A percentile compares a stretch with the other conserved stretches of the same genome.
These are phyloP conservation scores for Dinomys branickii DNA, from an alignment of 2,113 vertebrate species.

Conservation along the genomic window DNA sequence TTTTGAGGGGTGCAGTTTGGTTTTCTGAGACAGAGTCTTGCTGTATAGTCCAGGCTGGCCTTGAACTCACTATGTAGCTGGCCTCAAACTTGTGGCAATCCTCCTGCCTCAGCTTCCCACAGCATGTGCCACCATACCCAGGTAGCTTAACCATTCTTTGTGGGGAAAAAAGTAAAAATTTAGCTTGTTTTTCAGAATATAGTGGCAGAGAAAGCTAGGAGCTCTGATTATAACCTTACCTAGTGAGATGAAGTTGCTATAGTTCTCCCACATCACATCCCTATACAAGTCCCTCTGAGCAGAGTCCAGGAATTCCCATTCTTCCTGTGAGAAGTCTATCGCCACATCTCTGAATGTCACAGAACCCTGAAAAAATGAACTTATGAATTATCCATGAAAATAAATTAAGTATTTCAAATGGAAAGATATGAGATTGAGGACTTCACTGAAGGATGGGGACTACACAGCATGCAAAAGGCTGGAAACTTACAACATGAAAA, in stretches of 20 bases:
- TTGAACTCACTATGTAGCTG: background rate
- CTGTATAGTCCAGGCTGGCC: background rate
- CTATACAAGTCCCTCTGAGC: slow-evolving; percentile 75
- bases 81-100: background rate
- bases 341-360: slow-evolving; percentile 79
- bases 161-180: background rate
- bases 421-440: background rate
- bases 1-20: background rate
- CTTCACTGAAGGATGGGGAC: background rate
- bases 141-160: background rate
- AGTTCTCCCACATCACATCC: slow-evolving; percentile 81
- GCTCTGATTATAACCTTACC: slow-evolving; percentile 46
- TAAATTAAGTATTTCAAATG: background rate
- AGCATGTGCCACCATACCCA: background rate
- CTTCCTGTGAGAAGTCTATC: slow-evolving; percentile 78
- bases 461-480: background rate
- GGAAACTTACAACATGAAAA: background rate
- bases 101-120: background rate
- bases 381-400: slow-evolving; percentile 12
- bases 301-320: slow-evolving; percentile 76
- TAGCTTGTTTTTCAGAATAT: slow-evolving; percentile 31
- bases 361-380: slow-evolving; percentile 61
- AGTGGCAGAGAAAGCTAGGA: background rate
- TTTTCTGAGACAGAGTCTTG: background rate
- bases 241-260: slow-evolving; percentile 73